phyloP scores from a whole-genome alignment of 2,888 invertebrate genomes.

The Drosophila melanocephala region DNA sequence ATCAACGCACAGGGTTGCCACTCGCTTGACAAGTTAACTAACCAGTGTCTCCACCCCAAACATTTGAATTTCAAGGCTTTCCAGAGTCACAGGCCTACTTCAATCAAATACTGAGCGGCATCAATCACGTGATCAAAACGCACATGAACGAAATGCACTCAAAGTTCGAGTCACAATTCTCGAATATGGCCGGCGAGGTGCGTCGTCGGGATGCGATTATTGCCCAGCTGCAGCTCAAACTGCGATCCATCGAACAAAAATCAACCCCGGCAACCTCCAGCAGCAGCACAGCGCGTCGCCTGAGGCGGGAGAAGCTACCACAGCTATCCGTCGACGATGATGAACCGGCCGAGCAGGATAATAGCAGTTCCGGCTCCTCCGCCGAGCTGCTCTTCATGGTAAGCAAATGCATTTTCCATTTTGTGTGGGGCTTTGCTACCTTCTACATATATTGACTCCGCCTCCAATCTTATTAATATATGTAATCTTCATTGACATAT shows the following conservation, averaged over 20 bases:
- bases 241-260: conserved; percentile 87
- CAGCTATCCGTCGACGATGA: conserved; percentile 68
- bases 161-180: conserved; percentile 90
- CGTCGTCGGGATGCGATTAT: conserved; percentile 93
- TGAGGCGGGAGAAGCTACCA: conserved; percentile 61
- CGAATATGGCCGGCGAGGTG: conserved; percentile 92
- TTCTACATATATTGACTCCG: neutral
- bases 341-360: conserved; percentile 70
- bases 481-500: neutral
- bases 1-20: conserved; percentile 13
- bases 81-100: conserved; percentile 93
- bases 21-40: conserved; percentile 24
- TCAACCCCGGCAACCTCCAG: conserved; percentile 16
- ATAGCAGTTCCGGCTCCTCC: conserved; percentile 84
- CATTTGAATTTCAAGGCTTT: conserved; percentile 86
- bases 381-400: conserved; percentile 86
- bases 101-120: conserved; percentile 91
- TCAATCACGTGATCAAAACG: conserved; percentile 92
- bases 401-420: conserved; percentile 21
- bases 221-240: conserved; percentile 91
- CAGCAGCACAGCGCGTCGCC: conserved; percentile 36
- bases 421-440: neutral
- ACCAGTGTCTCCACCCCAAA: neutral
- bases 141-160: conserved; percentile 90
- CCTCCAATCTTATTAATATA: neutral